These are phyloP conservation scores for Andricus curvator DNA, from an alignment of 2,888 invertebrate genomes.

Conservation along the genomic window DNA sequence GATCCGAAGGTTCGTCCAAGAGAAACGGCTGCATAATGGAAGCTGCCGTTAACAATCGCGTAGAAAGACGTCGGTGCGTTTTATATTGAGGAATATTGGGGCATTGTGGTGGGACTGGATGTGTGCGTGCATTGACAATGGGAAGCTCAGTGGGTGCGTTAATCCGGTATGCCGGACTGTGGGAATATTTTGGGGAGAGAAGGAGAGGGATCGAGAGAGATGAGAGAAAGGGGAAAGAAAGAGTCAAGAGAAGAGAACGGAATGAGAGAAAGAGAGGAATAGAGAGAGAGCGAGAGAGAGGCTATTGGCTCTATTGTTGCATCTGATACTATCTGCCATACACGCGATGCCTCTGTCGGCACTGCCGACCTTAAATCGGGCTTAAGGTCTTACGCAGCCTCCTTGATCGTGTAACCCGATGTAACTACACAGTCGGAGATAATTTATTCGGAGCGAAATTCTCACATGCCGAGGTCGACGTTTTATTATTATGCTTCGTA, in stretches of 20 bases:
- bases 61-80: conserved; percentile 64
- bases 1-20: conserved; percentile 65
- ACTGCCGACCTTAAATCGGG: conserved; percentile 10
- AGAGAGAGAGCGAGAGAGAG: conserved; percentile 15
- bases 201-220: conserved; percentile 46
- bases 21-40: conserved; percentile 59
- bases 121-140: conserved; percentile 62
- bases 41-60: conserved; percentile 67
- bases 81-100: conserved; percentile 71
- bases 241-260: conserved; percentile 23
- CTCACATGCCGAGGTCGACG: conserved; percentile 9
- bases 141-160: conserved; percentile 69
- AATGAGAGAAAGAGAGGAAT: conserved; percentile 32
- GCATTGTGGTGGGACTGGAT: conserved; percentile 58
- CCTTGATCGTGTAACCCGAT: conserved; percentile 21
- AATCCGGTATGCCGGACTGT: conserved; percentile 66
- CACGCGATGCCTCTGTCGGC: conserved; percentile 64
- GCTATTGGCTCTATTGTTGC: conserved; percentile 65
- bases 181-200: conserved; percentile 64
- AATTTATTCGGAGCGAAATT: conserved; percentile 33
- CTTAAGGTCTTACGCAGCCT: conserved; percentile 26
- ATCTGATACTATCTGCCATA: conserved; percentile 68
- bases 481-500: conserved; percentile 15
- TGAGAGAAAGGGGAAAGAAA: conserved; percentile 27
- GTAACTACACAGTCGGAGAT: conserved; percentile 16